phyloP scores from a whole-genome alignment of 1,140 invertebrate genomes.

The Apis mellifera region Amel_HAv3.1 CM009937.2:2984001-2984500 shows the following conservation, averaged over 20 bases:
- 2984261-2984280: conserved; percentile 32
- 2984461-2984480: conserved; percentile 80
- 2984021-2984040: conserved; percentile 84
- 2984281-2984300: conserved; percentile 55
- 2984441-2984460: conserved; percentile 79
- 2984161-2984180: conserved; percentile 58
- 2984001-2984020: conserved; percentile 86
- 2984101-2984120: not conserved
- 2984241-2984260: conserved; percentile 66
- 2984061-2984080: not conserved
- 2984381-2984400: not conserved
- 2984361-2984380: not conserved
- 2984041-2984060: conserved; percentile 5
- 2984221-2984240: conserved; percentile 65
- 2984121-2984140: not conserved
- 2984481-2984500: conserved; percentile 81
- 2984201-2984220: conserved; percentile 44
- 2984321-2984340: not conserved
- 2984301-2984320: conserved; percentile 40
- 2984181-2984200: conserved; percentile 61
- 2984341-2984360: conserved; percentile 37
- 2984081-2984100: not conserved
- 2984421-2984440: conserved; percentile 81
- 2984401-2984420: conserved; percentile 63
- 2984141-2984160: not conserved